phyloP scores from a whole-genome alignment of 2,888 invertebrate genomes.

The Hypomecis atomaria region DNA sequence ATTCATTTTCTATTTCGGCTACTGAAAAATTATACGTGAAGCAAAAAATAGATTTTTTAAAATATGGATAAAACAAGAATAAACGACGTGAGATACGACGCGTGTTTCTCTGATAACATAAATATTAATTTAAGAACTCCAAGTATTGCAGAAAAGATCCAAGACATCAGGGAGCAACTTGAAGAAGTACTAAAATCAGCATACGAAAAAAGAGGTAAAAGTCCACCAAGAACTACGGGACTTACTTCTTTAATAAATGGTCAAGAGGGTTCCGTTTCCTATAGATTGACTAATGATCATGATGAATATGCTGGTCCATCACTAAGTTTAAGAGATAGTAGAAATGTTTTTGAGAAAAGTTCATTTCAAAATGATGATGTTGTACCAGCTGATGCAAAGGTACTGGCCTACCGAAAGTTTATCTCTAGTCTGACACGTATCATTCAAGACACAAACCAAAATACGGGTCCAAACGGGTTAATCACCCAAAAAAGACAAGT shows the following conservation, averaged over 20 bases:
- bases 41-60: slow-evolving; percentile 5
- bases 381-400: slow-evolving; percentile 1
- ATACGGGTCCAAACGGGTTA: too few relatives aligned
- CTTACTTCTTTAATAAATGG: neutral
- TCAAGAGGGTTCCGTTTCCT: neutral
- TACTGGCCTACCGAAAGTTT: slow-evolving; percentile 11
- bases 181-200: slow-evolving; percentile 3
- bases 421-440: slow-evolving; percentile 11
- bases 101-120: neutral
- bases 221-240: neutral
- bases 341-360: neutral
- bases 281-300: too few relatives aligned
- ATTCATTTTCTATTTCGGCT: slow-evolving; percentile 29
- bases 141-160: slow-evolving; percentile 9
- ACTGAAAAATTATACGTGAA: slow-evolving; percentile 26
- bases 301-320: neutral
- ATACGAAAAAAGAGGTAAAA: neutral
- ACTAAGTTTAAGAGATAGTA: slow-evolving; percentile 5
- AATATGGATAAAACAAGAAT: slow-evolving; percentile 33
- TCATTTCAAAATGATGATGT: slow-evolving; percentile 1
- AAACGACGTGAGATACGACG: slow-evolving; percentile 8
- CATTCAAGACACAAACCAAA: slow-evolving; percentile 4
- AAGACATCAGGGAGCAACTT: slow-evolving; percentile 11
- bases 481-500: slow-evolving; percentile 11
- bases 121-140: neutral